Evolutionary conservation across 2,797 vertebrate species (phyloP).

Genomic region (Bufotes viridis): DNA sequence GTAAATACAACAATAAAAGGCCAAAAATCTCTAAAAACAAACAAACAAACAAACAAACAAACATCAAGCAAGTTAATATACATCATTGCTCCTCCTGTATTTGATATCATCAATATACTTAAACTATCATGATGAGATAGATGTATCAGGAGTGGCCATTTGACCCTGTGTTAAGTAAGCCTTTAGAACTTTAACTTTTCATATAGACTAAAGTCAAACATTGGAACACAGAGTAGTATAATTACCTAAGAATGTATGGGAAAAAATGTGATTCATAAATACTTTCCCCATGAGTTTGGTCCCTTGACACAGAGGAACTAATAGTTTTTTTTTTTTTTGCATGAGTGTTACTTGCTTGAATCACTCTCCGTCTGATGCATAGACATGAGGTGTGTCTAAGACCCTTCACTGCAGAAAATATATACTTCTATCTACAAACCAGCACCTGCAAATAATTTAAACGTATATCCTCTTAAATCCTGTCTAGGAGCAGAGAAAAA

Average conservation of each 20-base stretch:
- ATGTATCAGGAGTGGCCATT: too few species aligned
- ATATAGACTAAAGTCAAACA: too few species aligned
- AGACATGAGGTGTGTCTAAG: neutral
- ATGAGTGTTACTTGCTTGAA: neutral
- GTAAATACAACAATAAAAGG: neutral
- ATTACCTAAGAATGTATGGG: neutral
- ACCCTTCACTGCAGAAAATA: neutral
- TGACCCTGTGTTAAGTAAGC: too few species aligned
- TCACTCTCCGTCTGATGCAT: neutral
- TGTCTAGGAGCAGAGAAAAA: neutral
- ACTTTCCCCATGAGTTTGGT: neutral
- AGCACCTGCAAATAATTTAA: slow-evolving; percentile 5
- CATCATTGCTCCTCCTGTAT: neutral
- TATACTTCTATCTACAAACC: neutral
- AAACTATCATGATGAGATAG: too few species aligned
- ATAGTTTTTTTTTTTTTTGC: neutral
- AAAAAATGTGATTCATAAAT: neutral
- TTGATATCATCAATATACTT: too few species aligned
- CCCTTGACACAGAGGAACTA: neutral
- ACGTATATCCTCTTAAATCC: neutral
- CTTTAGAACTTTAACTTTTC: too few species aligned
- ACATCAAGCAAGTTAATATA: neutral
- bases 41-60: too few species aligned
- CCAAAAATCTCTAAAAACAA: neutral
- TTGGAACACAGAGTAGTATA: too few species aligned